Base-by-base conservation (phyloP, 1,140 invertebrate species). In the Melanaphis sacchari region DNA sequence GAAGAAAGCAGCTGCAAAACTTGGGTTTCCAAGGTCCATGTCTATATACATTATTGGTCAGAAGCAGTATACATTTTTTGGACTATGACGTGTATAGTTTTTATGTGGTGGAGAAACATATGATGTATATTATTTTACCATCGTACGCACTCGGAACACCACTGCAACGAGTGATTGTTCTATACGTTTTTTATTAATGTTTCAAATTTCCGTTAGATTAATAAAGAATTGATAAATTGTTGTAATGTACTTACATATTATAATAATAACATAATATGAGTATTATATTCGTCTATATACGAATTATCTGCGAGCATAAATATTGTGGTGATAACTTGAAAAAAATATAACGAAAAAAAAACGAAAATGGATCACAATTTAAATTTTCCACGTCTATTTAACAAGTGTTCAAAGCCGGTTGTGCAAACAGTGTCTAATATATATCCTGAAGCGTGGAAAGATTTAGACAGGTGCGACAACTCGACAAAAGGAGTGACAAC, bases 391-490 rank as follows among this genome's bases (percentile, higher is more conserved):
- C 91, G 46, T 93, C 81, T 93, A 93, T 93, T 93, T 92, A 90
- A 76, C 91, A 93, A 93, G 91, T 93, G 91, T 93, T 93, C 91
- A 52, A 52, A 93, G 91, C 91, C 91, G 91, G 91, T 93, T 93
- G 91, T 93, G 91, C 91, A 93, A 93, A 93, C 81, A 93, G 91
- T 93, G 91, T 93, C 91, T 93, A 93, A 93, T 92, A 82, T 93
- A 93, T 93, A 93, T 93, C 81, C 66, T 85, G 81, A 93, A 93
- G 91, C 49, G 81, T 93, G 81, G 91, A 93, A 93, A 93, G 91
- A 93, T 93, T 93, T 93, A 93, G 91, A 93, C 91, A 93, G 91
- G 91, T 93, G 91, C 91, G 91, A 93, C 91, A 93, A 93, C 76
- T 85, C 81, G 91, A 93, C 91, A 93, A 93, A 93, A 93, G 91